Evolutionary conservation across 2,113 vertebrate species (phyloP).

Genomic region (Scolopax mira): DNA sequence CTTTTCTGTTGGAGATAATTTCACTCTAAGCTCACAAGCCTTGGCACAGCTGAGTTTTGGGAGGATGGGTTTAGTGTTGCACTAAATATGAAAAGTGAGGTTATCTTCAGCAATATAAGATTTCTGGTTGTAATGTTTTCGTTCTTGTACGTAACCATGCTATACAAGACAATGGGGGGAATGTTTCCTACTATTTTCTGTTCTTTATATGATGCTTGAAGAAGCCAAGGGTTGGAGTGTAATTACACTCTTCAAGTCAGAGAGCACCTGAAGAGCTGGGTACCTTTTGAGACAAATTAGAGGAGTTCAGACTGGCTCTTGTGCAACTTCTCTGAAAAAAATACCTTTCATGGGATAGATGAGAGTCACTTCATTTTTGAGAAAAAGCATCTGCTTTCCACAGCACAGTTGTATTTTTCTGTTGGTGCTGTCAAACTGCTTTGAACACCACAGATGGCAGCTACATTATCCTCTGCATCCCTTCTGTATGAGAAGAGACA

Average conservation of each 20-base stretch:
- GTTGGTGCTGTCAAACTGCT: neutral
- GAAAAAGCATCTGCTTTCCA: neutral
- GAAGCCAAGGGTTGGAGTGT: neutral
- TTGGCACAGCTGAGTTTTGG: neutral
- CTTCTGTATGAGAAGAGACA: neutral
- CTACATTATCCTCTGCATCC: neutral
- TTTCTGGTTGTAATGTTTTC: neutral
- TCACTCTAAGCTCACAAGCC: neutral
- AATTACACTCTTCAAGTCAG: neutral
- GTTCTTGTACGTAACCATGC: neutral
- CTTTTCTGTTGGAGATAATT: neutral
- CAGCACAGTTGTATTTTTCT: neutral
- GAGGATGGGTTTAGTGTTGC: neutral
- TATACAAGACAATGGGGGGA: neutral
- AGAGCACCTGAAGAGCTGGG: constrained; percentile 13
- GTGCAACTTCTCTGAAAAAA: neutral
- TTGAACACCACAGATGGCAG: neutral
- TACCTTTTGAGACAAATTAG: constrained; percentile 3
- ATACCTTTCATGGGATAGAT: neutral
- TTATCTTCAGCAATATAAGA: neutral
- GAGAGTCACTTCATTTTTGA: neutral
- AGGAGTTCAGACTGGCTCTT: neutral
- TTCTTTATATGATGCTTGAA: neutral
- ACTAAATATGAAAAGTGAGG: neutral
- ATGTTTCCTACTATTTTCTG: neutral